Evolutionary conservation across 2,113 vertebrate genomes (phyloP).

Genomic region (Psilopogon haemacephalus): DNA sequence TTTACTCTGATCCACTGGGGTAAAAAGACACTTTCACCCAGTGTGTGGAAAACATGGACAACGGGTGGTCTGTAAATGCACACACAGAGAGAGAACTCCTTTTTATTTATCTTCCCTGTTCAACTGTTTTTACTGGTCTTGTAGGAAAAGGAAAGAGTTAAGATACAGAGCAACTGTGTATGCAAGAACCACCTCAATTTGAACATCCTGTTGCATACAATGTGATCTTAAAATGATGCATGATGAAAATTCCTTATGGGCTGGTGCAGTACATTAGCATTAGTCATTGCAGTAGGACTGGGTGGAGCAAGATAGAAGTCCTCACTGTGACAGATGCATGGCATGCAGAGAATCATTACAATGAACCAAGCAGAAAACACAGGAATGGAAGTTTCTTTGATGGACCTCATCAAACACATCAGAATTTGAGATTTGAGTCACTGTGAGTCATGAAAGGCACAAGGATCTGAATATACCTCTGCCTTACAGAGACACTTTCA

Average conservation of each 20-base stretch:
- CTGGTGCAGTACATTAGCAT: slow-evolving; percentile 38
- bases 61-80: neutral
- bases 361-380: neutral
- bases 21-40: neutral
- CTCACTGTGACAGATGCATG: neutral
- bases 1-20: no score
- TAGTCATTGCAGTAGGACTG: slow-evolving; percentile 31
- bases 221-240: slow-evolving; percentile 34
- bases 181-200: slow-evolving; percentile 22
- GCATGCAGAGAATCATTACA: neutral
- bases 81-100: neutral
- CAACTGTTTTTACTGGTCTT: neutral
- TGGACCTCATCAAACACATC: neutral
- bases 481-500: neutral
- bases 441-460: neutral
- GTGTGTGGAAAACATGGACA: neutral
- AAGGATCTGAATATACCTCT: neutral
- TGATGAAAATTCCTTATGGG: slow-evolving; percentile 41
- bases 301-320: neutral
- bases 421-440: slow-evolving; percentile 36
- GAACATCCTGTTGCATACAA: neutral
- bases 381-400: neutral
- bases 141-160: slow-evolving; percentile 9
- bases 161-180: neutral
- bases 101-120: neutral